phyloP scores from a whole-genome alignment of 2,888 invertebrate species.

The Hofmannophila pseudospretella region DNA sequence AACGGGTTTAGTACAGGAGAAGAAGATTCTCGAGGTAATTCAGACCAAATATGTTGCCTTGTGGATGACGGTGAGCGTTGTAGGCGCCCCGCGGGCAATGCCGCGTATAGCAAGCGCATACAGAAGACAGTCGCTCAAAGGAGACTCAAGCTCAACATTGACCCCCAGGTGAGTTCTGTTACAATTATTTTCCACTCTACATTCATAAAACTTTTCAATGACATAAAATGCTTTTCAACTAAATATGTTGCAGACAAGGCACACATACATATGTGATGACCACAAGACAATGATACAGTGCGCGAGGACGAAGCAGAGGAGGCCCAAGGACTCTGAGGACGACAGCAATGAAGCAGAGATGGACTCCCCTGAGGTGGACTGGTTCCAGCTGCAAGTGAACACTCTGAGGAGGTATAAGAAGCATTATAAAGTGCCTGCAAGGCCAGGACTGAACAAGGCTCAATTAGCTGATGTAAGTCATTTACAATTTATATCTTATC shows the following conservation, averaged over 20 bases:
- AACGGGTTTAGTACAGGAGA: conserved; percentile 95
- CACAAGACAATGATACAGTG: conserved; percentile 98
- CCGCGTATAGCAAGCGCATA: conserved; percentile 97
- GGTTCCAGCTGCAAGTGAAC: conserved; percentile 95
- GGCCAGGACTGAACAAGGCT: conserved; percentile 95
- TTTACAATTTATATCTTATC: too few relatives aligned
- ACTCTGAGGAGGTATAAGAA: conserved; percentile 96
- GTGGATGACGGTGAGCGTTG: conserved; percentile 93
- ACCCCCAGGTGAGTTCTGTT: conserved; percentile 71
- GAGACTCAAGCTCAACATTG: conserved; percentile 91
- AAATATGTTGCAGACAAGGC: conserved; percentile 83
- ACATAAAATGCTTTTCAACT: too few relatives aligned
- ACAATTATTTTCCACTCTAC: background rate
- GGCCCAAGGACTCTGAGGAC: conserved; percentile 95
- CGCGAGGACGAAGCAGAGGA: conserved; percentile 91
- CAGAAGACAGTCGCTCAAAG: conserved; percentile 96
- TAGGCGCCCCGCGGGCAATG: conserved; percentile 92
- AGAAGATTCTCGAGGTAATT: conserved; percentile 92
- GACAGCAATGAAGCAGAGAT: conserved; percentile 96
- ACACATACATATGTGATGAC: conserved; percentile 97
- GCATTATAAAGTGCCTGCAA: conserved; percentile 93
- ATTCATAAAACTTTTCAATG: conserved; percentile 4
- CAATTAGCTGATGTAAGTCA: conserved; percentile 94
- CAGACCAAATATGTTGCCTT: conserved; percentile 94
- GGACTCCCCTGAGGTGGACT: conserved; percentile 94